These are phyloP conservation scores for Tachyglossus aculeatus DNA, from an alignment of 2,797 vertebrate species.

Conservation along the genomic window DNA sequence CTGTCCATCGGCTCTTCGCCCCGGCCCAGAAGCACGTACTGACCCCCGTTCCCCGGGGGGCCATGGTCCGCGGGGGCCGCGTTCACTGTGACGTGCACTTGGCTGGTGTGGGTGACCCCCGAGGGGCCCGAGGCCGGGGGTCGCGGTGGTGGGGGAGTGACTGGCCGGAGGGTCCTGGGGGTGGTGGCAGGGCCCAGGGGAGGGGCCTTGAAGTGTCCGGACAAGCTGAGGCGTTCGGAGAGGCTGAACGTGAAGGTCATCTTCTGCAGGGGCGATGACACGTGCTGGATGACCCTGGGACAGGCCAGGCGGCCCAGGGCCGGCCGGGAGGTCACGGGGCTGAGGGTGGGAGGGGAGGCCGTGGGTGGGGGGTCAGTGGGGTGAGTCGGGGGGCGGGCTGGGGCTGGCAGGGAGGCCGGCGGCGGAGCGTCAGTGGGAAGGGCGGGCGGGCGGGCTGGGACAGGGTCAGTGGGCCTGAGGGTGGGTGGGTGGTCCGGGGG, in stretches of 20 bases:
- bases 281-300: slow-evolving; percentile 46
- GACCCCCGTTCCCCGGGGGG: slow-evolving; percentile 15
- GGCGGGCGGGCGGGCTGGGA: rapidly evolving
- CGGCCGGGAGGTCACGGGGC: slow-evolving; percentile 63
- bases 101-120: slow-evolving; percentile 63
- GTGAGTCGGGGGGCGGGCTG: rapidly evolving
- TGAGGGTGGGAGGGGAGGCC: slow-evolving; percentile 7
- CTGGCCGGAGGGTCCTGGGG: not conserved
- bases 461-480: too few relatives aligned
- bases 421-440: not conserved
- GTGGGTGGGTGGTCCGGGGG: not conserved
- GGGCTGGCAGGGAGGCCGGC: slow-evolving; percentile 67
- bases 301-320: too few relatives aligned
- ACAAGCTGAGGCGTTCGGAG: slow-evolving; percentile 65
- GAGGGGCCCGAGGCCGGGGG: slow-evolving; percentile 61
- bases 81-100: slow-evolving; percentile 38
- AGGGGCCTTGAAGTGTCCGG: slow-evolving; percentile 57
- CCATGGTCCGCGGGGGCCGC: not conserved
- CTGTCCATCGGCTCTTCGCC: not conserved
- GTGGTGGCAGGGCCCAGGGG: too few relatives aligned
- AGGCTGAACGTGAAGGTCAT: slow-evolving; percentile 60
- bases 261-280: slow-evolving; percentile 72
- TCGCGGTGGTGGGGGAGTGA: slow-evolving; percentile 37
- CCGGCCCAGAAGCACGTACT: not conserved
- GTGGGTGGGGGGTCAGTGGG: rapidly evolving